Conservation (phyloP, 2,113 vertebrate genomes). For the Chloroceryle aenea region DNA sequence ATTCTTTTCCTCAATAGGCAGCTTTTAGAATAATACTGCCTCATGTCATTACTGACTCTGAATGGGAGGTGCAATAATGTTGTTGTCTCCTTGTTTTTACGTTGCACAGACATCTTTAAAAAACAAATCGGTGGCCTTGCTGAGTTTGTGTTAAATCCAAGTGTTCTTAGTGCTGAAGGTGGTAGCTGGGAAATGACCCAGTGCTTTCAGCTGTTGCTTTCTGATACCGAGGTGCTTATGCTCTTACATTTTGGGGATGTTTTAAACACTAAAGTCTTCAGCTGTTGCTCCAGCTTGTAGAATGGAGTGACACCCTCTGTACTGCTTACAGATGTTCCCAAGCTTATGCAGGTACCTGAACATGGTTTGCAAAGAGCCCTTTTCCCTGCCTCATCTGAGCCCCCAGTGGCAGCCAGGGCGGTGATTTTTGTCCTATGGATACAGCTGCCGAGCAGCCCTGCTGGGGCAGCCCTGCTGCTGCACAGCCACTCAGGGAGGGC, state of each 20-base stretch:
- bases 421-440: accelerated
- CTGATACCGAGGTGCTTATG: neutral
- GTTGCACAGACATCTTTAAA: neutral
- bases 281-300: neutral
- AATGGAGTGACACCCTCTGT: neutral
- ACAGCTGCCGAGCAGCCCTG: neutral
- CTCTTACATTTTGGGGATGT: neutral
- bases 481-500: neutral
- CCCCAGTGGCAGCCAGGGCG: neutral
- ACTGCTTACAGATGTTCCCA: neutral
- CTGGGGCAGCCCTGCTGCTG: neutral
- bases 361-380: neutral
- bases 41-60: neutral
- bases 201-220: neutral
- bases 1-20: neutral
- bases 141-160: neutral
- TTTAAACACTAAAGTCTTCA: neutral
- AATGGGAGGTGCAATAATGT: neutral
- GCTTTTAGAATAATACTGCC: neutral
- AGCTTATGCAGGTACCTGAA: neutral
- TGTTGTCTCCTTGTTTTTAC: neutral
- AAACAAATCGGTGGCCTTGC: neutral
- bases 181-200: neutral
- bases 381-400: neutral
- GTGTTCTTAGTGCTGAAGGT: neutral